phyloP scores from a whole-genome alignment of 1,140 invertebrate genomes.

The Pseudomyrmex dendroicus region DNA sequence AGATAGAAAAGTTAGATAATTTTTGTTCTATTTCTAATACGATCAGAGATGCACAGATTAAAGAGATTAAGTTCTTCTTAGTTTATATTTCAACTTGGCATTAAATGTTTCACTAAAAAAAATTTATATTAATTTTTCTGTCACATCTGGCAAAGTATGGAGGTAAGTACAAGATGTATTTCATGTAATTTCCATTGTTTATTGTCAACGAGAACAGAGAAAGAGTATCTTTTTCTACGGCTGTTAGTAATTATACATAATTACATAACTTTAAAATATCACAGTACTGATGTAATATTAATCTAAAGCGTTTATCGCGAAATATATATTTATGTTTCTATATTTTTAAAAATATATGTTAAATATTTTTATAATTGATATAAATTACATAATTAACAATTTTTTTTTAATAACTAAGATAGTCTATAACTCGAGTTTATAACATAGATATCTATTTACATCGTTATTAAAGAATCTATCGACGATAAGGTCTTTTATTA shows the following conservation, averaged over 20 bases:
- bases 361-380: not conserved
- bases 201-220: not conserved
- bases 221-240: not conserved
- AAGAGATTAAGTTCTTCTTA: not conserved
- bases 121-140: not conserved
- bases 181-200: not conserved
- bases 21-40: not conserved
- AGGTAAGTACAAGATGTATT: conserved; percentile 40
- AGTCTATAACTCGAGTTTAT: not conserved
- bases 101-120: not conserved
- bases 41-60: not conserved
- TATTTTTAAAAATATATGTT: not conserved
- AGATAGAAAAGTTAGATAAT: not conserved
- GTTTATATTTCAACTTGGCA: not conserved
- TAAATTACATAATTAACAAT: not conserved
- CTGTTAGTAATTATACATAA: not conserved
- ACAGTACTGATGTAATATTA: conserved; percentile 26
- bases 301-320: not conserved
- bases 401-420: not conserved
- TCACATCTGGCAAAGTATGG: not conserved
- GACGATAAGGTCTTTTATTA: not conserved
- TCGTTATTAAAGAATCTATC: not conserved
- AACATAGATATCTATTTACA: not conserved
- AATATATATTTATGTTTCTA: not conserved
- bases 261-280: conserved; percentile 7